These are phyloP conservation scores for Drosophila aff. DNA, from an alignment of 1,140 invertebrate genomes.

Conservation along the genomic window DNA sequence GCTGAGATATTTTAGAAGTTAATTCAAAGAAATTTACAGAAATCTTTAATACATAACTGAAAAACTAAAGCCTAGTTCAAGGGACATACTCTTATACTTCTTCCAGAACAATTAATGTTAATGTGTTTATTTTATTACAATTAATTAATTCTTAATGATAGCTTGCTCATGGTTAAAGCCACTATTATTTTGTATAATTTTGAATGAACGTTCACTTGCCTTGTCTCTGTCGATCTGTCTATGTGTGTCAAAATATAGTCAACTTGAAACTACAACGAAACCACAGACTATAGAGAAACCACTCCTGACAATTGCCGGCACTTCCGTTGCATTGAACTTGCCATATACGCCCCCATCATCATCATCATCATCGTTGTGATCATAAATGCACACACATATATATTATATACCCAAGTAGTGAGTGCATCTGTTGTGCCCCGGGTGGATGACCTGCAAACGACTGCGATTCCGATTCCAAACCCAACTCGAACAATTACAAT, in stretches of 20 bases:
- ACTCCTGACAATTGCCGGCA: conserved; percentile 74
- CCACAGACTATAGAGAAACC: conserved; percentile 44
- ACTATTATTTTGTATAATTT: not conserved
- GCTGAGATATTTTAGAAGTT: not conserved
- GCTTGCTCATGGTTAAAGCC: not conserved
- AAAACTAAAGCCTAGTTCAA: not conserved
- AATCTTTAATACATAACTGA: too few species aligned
- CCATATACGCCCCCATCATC: conserved; percentile 52
- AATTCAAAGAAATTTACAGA: too few species aligned
- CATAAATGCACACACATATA: conserved; percentile 16
- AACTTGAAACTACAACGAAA: conserved; percentile 18
- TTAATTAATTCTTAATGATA: not conserved
- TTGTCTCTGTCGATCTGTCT: conserved; percentile 9
- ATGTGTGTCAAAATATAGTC: conserved; percentile 27
- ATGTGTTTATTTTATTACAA: not conserved
- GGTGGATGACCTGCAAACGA: conserved; percentile 65
- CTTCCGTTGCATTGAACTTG: conserved; percentile 79
- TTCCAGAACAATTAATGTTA: not conserved
- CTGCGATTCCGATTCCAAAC: conserved; percentile 27
- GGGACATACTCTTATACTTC: too few species aligned
- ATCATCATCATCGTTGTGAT: conserved; percentile 17
- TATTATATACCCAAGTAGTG: conserved; percentile 4
- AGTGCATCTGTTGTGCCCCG: conserved; percentile 43
- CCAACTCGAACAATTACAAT: conserved; percentile 42
- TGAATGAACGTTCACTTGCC: not conserved